Evolutionary conservation across 2,113 vertebrate genomes (phyloP), one percentile per base, ranked within the genome.

Genomic region (Petaurus breviceps): DNA sequence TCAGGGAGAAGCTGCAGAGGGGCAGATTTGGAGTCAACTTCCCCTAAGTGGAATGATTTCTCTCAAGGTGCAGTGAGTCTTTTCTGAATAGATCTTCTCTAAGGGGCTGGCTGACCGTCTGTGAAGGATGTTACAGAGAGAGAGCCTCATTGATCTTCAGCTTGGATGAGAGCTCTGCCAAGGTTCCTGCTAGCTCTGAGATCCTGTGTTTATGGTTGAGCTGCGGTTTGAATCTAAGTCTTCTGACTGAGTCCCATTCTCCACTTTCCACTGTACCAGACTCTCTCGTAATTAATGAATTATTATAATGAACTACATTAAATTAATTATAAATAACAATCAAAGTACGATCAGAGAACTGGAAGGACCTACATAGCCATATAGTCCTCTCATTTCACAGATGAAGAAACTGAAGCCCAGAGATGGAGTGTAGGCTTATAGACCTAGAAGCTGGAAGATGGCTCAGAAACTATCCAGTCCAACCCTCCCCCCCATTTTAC

Each of bases 1-100:
- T 0, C 1, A 77, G 37, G 4, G 0, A 22, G 16, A 43, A 84
- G 19, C 19, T 23, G 6, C n/a, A 43, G n/a, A 43, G 16, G 4
- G 19, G 23, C 68, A 84, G n/a, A 43, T 84, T 23, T 84, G n/a
- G 68, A 16, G 16, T 43, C n/a, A 23, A 77, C 23, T 84, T 84
- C n/a, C n/a, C 68, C n/a, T 84, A 8, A 22, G 19, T 3, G 2
- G 26, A 57, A 57, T 57, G 68, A 43, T 84, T 43, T 43, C 19
- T 6, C n/a, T 43, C 37, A 84, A 43, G 68, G 19, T 7, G 43
- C 8, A 43, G n/a, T 23, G 68, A 84, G 68, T 84, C 19, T 43
- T 7, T 84, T 84, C n/a, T 84, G 68, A 43, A 23, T n/a, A 77
- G 68, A 77, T n/a, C 16, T 77, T 77, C 37, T 22, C 14, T 5